These are phyloP conservation scores for Abscondita cerata DNA, from an alignment of 2,888 invertebrate genomes.

Conservation along the genomic window DNA sequence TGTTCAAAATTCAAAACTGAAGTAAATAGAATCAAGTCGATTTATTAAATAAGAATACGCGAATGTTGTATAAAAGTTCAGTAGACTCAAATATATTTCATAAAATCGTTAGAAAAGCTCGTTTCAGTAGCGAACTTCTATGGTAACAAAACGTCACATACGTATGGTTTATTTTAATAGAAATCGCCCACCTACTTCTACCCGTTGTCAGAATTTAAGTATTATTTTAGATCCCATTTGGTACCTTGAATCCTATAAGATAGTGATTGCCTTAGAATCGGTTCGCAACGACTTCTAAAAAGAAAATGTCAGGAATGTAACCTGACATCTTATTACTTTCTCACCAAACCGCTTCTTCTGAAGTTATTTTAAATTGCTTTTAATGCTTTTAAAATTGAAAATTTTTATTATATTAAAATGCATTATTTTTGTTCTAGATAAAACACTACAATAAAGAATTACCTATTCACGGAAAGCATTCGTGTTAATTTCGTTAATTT, in stretches of 20 bases:
- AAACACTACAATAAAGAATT: too few relatives aligned
- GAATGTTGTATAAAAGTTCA: too few relatives aligned
- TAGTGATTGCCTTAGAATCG: constrained; percentile 2
- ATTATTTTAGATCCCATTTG: too few relatives aligned
- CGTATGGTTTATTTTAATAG: not conserved
- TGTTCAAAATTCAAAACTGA: too few relatives aligned
- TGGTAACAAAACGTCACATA: not conserved
- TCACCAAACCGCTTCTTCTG: not conserved
- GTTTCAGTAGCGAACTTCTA: not conserved
- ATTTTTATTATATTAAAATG: not conserved
- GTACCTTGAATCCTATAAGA: not conserved
- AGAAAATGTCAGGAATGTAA: constrained; percentile 1
- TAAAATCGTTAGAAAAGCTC: not conserved
- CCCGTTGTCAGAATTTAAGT: too few relatives aligned
- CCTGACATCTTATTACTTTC: constrained; percentile 5
- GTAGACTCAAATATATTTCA: not conserved
- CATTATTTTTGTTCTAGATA: too few relatives aligned
- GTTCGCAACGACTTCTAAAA: not conserved
- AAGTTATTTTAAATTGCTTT: constrained; percentile 9
- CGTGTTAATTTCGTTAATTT: too few relatives aligned
- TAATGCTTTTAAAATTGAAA: constrained; percentile 7
- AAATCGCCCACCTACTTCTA: too few relatives aligned
- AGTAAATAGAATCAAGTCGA: too few relatives aligned
- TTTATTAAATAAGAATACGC: too few relatives aligned
- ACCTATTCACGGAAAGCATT: too few relatives aligned